Conservation (phyloP, 2,888 invertebrate species). For the Rotaria macrura region DNA sequence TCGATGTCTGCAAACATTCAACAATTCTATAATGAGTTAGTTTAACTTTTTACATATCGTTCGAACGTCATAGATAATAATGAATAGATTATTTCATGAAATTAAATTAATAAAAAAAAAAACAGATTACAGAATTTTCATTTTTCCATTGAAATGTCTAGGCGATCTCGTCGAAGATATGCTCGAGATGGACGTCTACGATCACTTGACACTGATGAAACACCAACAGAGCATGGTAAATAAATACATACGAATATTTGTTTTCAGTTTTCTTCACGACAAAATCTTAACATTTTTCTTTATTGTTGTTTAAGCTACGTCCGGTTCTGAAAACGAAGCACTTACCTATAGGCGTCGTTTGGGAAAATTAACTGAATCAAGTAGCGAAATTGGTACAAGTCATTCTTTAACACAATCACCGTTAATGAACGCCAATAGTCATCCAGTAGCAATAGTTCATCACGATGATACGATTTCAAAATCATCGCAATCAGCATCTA, state of each 20-base stretch:
- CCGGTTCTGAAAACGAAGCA: not conserved
- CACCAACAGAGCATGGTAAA: slow-evolving; percentile 8
- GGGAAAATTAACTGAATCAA: not conserved
- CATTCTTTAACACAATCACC: not conserved
- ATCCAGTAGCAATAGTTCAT: not conserved
- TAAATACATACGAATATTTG: not conserved
- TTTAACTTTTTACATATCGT: too few relatives aligned
- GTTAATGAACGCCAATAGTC: not conserved
- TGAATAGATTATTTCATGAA: too few relatives aligned
- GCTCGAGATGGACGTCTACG: not conserved
- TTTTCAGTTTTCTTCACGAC: not conserved
- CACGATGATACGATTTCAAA: not conserved
- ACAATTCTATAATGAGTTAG: too few relatives aligned
- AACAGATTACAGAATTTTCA: too few relatives aligned
- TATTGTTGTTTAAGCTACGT: not conserved
- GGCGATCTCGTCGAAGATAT: not conserved
- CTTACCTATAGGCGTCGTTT: not conserved
- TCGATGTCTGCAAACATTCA: too few relatives aligned
- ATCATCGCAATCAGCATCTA: not conserved
- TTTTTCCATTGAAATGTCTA: not conserved
- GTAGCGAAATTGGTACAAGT: not conserved
- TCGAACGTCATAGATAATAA: too few relatives aligned
- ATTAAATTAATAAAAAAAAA: too few relatives aligned
- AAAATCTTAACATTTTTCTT: too few relatives aligned
- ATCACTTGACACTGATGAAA: not conserved